These are phyloP conservation scores for Ceratosolen solmsi DNA, from an alignment of 1,140 invertebrate genomes.

Conservation along the genomic window DNA sequence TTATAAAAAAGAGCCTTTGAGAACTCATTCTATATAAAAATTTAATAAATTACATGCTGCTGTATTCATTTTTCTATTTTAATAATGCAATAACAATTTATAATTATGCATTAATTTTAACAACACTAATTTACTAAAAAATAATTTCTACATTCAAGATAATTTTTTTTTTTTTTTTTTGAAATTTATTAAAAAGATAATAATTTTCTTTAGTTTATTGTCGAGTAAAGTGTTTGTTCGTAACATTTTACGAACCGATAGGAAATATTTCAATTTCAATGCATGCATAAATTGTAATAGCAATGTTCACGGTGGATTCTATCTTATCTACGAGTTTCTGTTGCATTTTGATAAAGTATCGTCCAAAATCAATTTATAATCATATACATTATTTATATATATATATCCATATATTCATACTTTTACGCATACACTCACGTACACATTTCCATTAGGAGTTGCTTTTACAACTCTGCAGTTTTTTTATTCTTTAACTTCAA, in stretches of 20 bases:
- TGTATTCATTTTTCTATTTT: not conserved
- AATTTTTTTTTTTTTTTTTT: conserved; percentile 18
- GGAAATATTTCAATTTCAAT: conserved; percentile 27
- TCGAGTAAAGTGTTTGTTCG: conserved; percentile 39
- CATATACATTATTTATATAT: not conserved
- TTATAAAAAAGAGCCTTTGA: not conserved
- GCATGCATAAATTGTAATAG: not conserved
- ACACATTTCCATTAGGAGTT: not conserved
- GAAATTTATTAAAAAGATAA: conserved; percentile 7
- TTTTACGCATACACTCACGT: not conserved
- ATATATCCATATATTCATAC: not conserved
- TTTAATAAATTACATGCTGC: conserved; percentile 7
- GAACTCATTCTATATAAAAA: conserved; percentile 22
- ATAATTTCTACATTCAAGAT: conserved; percentile 20
- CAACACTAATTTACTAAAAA: conserved; percentile 32
- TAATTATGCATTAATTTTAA: conserved; percentile 28
- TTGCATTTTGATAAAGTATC: conserved; percentile 20
- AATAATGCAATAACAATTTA: conserved; percentile 39
- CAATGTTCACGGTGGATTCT: not conserved
- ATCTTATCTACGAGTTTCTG: not conserved
- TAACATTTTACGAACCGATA: conserved; percentile 15
- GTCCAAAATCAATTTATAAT: not conserved
- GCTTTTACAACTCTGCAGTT: not conserved
- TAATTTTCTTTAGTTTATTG: conserved; percentile 27
- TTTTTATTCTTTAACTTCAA: not conserved